phyloP scores from a whole-genome alignment of 2,888 invertebrate genomes.

The Cheilosia vernalis region DNA sequence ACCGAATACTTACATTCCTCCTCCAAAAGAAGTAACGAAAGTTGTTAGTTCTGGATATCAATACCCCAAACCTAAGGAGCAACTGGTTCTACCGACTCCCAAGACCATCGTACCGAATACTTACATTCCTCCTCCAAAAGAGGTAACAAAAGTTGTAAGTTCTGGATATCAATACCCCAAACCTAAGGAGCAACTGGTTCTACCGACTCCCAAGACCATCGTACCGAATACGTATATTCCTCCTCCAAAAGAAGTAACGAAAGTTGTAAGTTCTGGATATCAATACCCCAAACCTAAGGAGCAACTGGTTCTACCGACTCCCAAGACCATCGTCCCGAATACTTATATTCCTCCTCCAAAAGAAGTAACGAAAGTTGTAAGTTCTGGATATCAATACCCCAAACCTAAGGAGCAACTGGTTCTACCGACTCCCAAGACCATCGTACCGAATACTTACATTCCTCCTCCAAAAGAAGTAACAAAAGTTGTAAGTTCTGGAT shows the following conservation, averaged over 20 bases:
- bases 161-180: slow-evolving; percentile 31
- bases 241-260: no score
- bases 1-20: no score
- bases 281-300: no score
- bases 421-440: slow-evolving; percentile 19
- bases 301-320: no score
- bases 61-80: slow-evolving; percentile 4
- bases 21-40: no score
- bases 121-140: neutral
- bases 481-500: neutral
- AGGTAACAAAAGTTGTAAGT: neutral
- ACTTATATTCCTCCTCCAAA: no score
- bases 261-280: no score
- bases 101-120: neutral
- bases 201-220: neutral
- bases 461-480: neutral
- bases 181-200: neutral
- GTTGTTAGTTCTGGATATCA: slow-evolving; percentile 13
- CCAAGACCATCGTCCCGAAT: no score
- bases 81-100: neutral
- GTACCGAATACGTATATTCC: no score
- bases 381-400: neutral
- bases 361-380: no score
- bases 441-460: slow-evolving; percentile 10
- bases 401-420: slow-evolving; percentile 17